A percentile compares a stretch with the other conserved stretches of the same genome.
These are phyloP conservation scores for Ochropacha duplaris DNA, from an alignment of 2,888 invertebrate species.

Conservation along the genomic window DNA sequence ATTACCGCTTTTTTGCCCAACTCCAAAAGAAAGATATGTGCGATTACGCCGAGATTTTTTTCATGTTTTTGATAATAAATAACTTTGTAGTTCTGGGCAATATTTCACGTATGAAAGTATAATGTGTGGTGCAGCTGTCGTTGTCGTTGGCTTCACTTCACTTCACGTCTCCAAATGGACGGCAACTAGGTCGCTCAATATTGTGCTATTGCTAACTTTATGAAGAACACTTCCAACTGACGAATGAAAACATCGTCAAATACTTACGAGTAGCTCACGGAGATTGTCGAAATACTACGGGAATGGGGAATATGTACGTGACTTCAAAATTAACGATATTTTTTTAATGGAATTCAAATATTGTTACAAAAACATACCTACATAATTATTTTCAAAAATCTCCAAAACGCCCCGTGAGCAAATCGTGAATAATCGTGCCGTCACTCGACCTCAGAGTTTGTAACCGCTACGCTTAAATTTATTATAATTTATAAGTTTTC, in stretches of 20 bases:
- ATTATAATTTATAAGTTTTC: too few relatives aligned
- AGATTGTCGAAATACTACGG: not conserved
- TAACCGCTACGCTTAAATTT: too few relatives aligned
- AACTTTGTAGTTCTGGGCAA: not conserved
- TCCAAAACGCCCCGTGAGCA: too few relatives aligned
- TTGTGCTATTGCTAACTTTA: conserved; percentile 40
- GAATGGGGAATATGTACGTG: too few relatives aligned
- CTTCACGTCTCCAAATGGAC: conserved; percentile 19
- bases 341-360: too few relatives aligned
- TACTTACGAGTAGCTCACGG: too few relatives aligned
- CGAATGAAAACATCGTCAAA: not conserved
- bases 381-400: too few relatives aligned
- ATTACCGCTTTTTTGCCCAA: conserved; percentile 45
- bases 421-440: too few relatives aligned
- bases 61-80: conserved; percentile 23
- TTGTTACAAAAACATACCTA: too few relatives aligned
- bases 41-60: conserved; percentile 31
- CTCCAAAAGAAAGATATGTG: conserved; percentile 38
- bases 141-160: too few relatives aligned
- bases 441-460: too few relatives aligned
- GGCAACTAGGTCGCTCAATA: conserved; percentile 45
- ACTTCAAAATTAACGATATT: too few relatives aligned
- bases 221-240: conserved; percentile 37
- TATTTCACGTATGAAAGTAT: not conserved
- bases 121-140: not conserved